phyloP scores from a whole-genome alignment of 1,140 invertebrate genomes.

The Drosophila ogumai region DNA sequence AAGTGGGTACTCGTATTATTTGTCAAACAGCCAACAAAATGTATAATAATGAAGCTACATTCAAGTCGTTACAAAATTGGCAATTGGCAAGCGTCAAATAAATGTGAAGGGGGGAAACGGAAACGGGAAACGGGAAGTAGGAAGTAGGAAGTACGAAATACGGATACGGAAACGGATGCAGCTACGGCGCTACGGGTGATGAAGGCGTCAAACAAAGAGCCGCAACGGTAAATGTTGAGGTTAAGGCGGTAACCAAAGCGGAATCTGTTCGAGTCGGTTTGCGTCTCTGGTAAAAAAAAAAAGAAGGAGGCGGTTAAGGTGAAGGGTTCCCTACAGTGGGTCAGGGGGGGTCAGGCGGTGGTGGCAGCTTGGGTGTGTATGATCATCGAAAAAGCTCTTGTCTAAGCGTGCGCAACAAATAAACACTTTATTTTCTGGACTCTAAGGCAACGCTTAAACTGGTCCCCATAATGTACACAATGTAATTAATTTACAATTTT shows the following conservation, averaged over 20 bases:
- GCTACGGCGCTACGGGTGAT: conserved; percentile 24
- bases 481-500: conserved; percentile 51
- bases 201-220: conserved; percentile 23
- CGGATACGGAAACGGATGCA: conserved; percentile 15
- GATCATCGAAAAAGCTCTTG: conserved; percentile 46
- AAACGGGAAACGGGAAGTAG: too few relatives aligned
- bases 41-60: conserved; percentile 79
- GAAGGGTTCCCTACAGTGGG: too few relatives aligned
- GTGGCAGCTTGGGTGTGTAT: neutral
- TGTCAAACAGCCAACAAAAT: conserved; percentile 83
- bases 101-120: conserved; percentile 27
- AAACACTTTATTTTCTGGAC: conserved; percentile 34
- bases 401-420: conserved; percentile 48
- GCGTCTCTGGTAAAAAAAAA: neutral
- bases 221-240: conserved; percentile 18
- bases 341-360: conserved; percentile 2
- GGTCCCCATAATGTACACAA: conserved; percentile 70
- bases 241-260: conserved; percentile 22
- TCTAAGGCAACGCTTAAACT: conserved; percentile 76
- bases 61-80: conserved; percentile 67
- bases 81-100: conserved; percentile 59
- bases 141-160: conserved; percentile 18
- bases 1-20: conserved; percentile 64
- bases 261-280: conserved; percentile 42
- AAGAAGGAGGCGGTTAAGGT: conserved; percentile 4